phyloP scores from a whole-genome alignment of 2,797 vertebrate species.

The Acanthopagrus latus region DNA sequence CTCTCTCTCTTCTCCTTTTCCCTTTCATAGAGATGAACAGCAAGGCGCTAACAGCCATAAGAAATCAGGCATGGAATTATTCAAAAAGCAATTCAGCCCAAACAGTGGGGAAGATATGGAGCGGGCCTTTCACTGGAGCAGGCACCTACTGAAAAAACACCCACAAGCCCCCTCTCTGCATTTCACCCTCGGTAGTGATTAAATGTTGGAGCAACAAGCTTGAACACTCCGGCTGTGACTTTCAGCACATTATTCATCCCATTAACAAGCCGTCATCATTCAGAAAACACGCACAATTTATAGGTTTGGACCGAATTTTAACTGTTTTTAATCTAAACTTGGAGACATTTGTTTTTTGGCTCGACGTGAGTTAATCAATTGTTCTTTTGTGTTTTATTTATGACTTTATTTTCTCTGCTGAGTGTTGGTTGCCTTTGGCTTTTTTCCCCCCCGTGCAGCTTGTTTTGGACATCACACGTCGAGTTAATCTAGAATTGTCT shows the following conservation, averaged over 20 bases:
- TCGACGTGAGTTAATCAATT: no score
- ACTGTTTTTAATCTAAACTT: neutral
- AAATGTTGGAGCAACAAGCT: slow-evolving; percentile 35
- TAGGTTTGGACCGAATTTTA: neutral
- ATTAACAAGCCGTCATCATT: slow-evolving; percentile 26
- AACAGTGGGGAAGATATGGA: slow-evolving; percentile 72
- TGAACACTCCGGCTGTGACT: slow-evolving; percentile 10
- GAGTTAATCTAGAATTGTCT: no score
- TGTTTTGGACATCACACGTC: neutral
- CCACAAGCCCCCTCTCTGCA: slow-evolving; percentile 32
- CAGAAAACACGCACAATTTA: neutral
- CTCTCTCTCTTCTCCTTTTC: neutral
- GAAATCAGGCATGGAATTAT: slow-evolving; percentile 82
- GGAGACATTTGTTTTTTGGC: no score
- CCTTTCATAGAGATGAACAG: slow-evolving; percentile 61
- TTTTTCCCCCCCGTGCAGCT: no score
- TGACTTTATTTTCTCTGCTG: neutral
- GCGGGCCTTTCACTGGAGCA: slow-evolving; percentile 42
- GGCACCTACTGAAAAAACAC: slow-evolving; percentile 45
- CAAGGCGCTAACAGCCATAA: slow-evolving; percentile 72
- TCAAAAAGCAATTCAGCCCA: slow-evolving; percentile 79
- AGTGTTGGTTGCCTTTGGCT: neutral
- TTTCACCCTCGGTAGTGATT: slow-evolving; percentile 46
- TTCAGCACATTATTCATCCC: slow-evolving; percentile 17
- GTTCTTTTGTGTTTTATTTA: no score